Conservation (phyloP, 1,140 invertebrate species). For the Dendroctonus ponderosae region DNA sequence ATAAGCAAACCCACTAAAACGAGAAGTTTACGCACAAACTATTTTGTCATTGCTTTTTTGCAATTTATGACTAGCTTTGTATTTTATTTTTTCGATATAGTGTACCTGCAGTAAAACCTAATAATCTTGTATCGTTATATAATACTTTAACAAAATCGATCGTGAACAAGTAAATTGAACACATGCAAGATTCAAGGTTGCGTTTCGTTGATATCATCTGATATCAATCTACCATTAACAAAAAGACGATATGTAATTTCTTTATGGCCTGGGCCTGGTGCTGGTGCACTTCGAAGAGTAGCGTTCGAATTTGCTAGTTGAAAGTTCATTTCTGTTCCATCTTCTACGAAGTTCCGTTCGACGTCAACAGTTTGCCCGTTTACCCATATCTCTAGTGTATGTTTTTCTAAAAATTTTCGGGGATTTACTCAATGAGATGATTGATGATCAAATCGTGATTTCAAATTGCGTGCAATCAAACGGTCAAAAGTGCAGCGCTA, state of each 20-base stretch:
- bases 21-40: too few relatives aligned
- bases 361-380: slow-evolving; percentile 69
- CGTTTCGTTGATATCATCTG: slow-evolving; percentile 1
- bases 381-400: slow-evolving; percentile 75
- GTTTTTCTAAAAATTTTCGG: slow-evolving; percentile 62
- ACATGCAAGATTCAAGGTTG: too few relatives aligned
- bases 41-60: too few relatives aligned
- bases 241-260: slow-evolving; percentile 57
- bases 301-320: slow-evolving; percentile 42
- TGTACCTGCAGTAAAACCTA: too few relatives aligned
- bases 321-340: slow-evolving; percentile 82
- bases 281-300: slow-evolving; percentile 60
- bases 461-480: not conserved
- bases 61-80: too few relatives aligned
- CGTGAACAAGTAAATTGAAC: too few relatives aligned
- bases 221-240: slow-evolving; percentile 46
- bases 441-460: not conserved
- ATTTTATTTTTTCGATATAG: too few relatives aligned
- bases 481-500: not conserved
- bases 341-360: slow-evolving; percentile 75
- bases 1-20: too few relatives aligned
- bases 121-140: too few relatives aligned
- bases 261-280: slow-evolving; percentile 53
- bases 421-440: not conserved
- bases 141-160: too few relatives aligned